Conservation (phyloP, 2,888 invertebrate genomes). For the Ochlodes sylvanus region DNA sequence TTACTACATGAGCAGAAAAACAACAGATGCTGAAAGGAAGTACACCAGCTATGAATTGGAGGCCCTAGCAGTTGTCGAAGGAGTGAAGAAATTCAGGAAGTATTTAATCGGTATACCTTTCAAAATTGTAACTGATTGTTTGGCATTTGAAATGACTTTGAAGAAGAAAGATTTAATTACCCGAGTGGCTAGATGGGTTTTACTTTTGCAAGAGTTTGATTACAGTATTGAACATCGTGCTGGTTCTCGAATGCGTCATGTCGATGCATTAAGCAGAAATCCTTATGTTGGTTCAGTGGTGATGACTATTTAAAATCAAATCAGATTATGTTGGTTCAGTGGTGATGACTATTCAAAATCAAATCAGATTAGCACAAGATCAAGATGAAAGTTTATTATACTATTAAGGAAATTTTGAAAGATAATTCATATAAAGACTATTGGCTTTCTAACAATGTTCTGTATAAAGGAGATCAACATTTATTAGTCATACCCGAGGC, state of each 20-base stretch:
- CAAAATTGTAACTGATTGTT: slow-evolving; percentile 40
- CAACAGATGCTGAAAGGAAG: slow-evolving; percentile 1
- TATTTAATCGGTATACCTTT: slow-evolving; percentile 39
- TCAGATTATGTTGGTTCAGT: too few species aligned
- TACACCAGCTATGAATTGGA: slow-evolving; percentile 38
- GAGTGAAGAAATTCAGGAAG: slow-evolving; percentile 35
- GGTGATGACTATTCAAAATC: too few species aligned
- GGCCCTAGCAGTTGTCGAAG: slow-evolving; percentile 39
- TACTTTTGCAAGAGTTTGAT: slow-evolving; percentile 37
- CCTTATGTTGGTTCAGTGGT: slow-evolving; percentile 18
- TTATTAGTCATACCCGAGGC: slow-evolving; percentile 48
- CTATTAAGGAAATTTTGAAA: slow-evolving; percentile 36
- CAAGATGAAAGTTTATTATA: slow-evolving; percentile 39
- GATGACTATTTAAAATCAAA: slow-evolving; percentile 6
- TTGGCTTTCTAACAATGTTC: slow-evolving; percentile 42
- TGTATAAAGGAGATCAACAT: slow-evolving; percentile 38
- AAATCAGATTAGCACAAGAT: slow-evolving; percentile 33
- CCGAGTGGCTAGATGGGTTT: slow-evolving; percentile 39
- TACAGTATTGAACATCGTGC: slow-evolving; percentile 36
- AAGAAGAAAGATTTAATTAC: slow-evolving; percentile 35
- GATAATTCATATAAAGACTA: slow-evolving; percentile 39
- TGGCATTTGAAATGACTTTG: slow-evolving; percentile 39
- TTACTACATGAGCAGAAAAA: slow-evolving; percentile 37
- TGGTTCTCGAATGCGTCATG: slow-evolving; percentile 40
- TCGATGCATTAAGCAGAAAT: slow-evolving; percentile 41